Evolutionary conservation across 2,113 vertebrate genomes (phyloP).

Genomic region (Mellivora capensis): DNA sequence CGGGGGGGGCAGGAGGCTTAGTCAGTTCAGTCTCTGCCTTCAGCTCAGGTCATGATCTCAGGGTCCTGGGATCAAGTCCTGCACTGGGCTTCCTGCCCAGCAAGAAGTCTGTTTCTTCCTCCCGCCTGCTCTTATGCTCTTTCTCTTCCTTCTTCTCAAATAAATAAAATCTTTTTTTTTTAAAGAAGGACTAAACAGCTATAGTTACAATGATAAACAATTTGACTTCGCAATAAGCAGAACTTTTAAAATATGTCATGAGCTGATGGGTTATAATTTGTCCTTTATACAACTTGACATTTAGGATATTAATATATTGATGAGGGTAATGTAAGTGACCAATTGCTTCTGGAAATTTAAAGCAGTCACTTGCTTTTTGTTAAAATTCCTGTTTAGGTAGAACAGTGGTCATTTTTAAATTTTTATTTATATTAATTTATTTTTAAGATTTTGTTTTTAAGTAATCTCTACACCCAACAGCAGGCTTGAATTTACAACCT

Average conservation of each 20-base stretch:
- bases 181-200: neutral
- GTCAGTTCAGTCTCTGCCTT: no score
- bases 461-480: neutral
- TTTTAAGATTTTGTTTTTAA: neutral
- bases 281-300: conserved; percentile 1
- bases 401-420: neutral
- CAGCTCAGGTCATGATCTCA: neutral
- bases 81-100: neutral
- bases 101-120: neutral
- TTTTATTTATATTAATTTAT: neutral
- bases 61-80: neutral
- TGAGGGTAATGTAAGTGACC: neutral
- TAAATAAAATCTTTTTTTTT: neutral
- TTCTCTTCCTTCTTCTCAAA: neutral
- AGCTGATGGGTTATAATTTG: neutral
- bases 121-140: neutral
- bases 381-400: conserved; percentile 28
- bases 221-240: neutral
- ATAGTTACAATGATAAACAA: neutral
- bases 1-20: no score
- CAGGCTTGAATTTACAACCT: neutral
- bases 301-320: conserved; percentile 18
- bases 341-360: conserved; percentile 39
- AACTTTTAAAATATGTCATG: conserved; percentile 15
- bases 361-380: conserved; percentile 19